phyloP scores from a whole-genome alignment of 2,797 vertebrate species.

The Takifugu ocellatus region DNA sequence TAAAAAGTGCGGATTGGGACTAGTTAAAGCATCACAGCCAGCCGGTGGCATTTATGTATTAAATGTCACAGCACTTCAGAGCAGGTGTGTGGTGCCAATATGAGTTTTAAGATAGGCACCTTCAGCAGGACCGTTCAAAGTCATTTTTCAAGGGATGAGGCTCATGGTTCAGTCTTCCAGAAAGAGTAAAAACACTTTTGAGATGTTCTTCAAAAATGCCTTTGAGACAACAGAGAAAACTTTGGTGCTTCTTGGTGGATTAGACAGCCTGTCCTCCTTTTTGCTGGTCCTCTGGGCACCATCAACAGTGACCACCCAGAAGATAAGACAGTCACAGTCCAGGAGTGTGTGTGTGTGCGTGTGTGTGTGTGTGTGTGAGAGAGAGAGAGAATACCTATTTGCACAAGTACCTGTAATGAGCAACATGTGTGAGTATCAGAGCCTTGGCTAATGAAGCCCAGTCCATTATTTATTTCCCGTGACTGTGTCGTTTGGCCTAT shows the following conservation, averaged over 20 bases:
- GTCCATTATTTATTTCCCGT: conserved; percentile 78
- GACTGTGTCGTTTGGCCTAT: conserved; percentile 63
- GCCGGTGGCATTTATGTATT: conserved; percentile 37
- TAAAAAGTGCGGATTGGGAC: conserved; percentile 21
- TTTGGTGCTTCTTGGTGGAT: conserved; percentile 7
- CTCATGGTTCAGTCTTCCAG: conserved; percentile 6
- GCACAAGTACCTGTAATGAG: conserved; percentile 74
- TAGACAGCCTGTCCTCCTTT: conserved; percentile 18
- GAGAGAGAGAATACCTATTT: conserved; percentile 27
- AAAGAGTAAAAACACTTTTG: conserved; percentile 14
- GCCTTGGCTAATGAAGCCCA: conserved; percentile 72
- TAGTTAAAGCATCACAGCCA: conserved; percentile 28
- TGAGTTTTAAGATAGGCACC: conserved; percentile 11
- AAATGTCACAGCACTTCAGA: conserved; percentile 35
- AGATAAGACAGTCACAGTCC: conserved; percentile 65
- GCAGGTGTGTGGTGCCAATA: conserved; percentile 25
- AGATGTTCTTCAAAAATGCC: conserved; percentile 15
- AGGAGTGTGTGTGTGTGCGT: conserved; percentile 37
- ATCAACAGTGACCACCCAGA: conserved; percentile 68
- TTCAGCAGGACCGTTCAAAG: conserved; percentile 7
- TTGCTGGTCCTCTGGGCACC: conserved; percentile 43
- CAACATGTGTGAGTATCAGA: conserved; percentile 73
- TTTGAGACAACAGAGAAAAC: conserved; percentile 25
- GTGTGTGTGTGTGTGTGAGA: not conserved
- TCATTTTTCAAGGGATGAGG: too few relatives aligned